Conservation (phyloP, 1,140 invertebrate species). For the Rhopalosiphum maidis region DNA sequence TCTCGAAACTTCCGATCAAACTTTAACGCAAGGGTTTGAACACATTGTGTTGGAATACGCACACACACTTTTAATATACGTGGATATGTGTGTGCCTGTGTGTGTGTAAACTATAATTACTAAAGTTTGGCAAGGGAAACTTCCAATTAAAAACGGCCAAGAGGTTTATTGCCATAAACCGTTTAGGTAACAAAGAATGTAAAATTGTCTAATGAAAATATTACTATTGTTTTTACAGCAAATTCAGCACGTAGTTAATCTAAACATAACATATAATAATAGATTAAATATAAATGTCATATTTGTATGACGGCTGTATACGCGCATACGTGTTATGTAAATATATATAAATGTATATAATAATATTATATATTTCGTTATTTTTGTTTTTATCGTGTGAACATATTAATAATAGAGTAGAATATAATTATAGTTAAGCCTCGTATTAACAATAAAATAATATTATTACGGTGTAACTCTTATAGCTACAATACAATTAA, state of each 20-base stretch:
- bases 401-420: neutral
- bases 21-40: neutral
- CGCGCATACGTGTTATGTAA: neutral
- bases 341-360: neutral
- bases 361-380: neutral
- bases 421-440: no score
- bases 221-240: neutral
- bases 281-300: neutral
- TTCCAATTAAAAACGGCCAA: slow-evolving; percentile 27
- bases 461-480: no score
- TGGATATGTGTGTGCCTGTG: neutral
- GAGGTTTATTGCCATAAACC: slow-evolving; percentile 16
- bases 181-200: neutral
- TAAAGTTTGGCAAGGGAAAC: slow-evolving; percentile 38
- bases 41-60: neutral
- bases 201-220: neutral
- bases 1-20: slow-evolving; percentile 30
- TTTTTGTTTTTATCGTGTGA: neutral
- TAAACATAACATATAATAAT: neutral
- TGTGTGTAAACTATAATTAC: slow-evolving; percentile 28
- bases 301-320: neutral
- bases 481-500: no score
- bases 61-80: neutral
- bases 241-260: neutral
- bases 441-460: no score